Base-by-base conservation (phyloP, 1,140 invertebrate genomes). In the Apolygus lucorum region DNA sequence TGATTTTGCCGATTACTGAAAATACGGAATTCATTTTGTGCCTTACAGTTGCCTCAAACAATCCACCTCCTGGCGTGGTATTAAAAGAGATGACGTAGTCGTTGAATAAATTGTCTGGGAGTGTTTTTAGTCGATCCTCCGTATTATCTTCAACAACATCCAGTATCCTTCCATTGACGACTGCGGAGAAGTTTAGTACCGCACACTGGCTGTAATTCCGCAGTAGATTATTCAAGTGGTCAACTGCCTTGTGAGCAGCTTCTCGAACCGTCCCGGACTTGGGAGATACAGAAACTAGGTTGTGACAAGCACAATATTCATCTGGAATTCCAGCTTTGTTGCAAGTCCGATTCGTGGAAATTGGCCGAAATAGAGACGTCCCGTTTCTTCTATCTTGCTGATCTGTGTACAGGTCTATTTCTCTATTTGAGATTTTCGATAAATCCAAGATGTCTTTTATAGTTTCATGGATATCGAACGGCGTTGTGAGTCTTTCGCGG, bases 301-400 rank as follows among this genome's bases (percentile, higher is more conserved):
- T 82, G 70, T 90, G 85, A 74, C 93, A 95, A 17, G 89, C 89
- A 75, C 92, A 95, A 87, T 89, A 95, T 74, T 93, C 88, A 28
- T 87, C 84, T 0, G 87, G 83, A 52, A 96, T 92, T 0, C 81
- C 85, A 0, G 92, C 91, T 63, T 81, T 79, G 25, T 82, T 77
- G 77, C 93, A 96, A 0, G 87, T 92, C 8, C 93, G 80, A 52
- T 84, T 82, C n/a, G 78, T 77, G 0, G 89, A 85, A 49, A 95
- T 84, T 0, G 86, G 82, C 1, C 85, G 76, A 75, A 94, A 92
- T 67, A 91, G 82, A 77, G 91, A 94, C 17, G 91, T 88, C 1
- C 89, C 86, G n/a, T 24, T 54, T 54, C 52, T 54, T 54, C 25
- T 54, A 2, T n/a, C 25, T 29, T 80, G 24, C 67, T 73, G 71